Percentiles rank a stretch among this genome's conserved stretches.
phyloP scores from a whole-genome alignment of 2,888 invertebrate species.

The Papilio demoleus region DNA sequence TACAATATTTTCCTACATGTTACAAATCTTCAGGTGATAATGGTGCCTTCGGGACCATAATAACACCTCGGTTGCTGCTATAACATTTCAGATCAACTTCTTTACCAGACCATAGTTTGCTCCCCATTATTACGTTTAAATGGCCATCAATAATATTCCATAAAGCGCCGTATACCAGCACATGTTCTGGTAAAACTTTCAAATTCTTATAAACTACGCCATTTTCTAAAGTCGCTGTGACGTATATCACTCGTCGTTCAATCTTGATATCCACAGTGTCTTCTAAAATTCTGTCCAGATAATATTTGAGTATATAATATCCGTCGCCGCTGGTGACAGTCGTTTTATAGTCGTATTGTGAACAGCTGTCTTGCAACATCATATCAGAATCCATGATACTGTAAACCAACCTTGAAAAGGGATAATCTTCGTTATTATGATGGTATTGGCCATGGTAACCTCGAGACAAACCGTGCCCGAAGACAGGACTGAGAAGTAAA shows the following conservation, averaged over 20 bases:
- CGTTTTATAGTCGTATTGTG: neutral
- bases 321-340: neutral
- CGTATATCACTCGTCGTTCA: constrained; percentile 4
- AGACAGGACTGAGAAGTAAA: neutral
- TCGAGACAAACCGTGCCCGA: neutral
- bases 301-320: constrained; percentile 14
- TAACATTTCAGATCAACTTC: neutral
- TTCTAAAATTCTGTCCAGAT: neutral
- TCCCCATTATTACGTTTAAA: neutral
- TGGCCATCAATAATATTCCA: neutral
- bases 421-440: neutral
- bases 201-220: neutral
- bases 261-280: neutral
- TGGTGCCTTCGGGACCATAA: neutral
- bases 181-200: constrained; percentile 17
- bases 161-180: neutral
- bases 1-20: neutral
- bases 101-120: neutral
- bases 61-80: neutral
- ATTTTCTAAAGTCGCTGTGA: neutral
- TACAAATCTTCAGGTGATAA: neutral
- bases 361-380: neutral
- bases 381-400: neutral
- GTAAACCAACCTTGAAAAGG: neutral
- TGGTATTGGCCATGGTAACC: neutral